A percentile compares a stretch with the other conserved stretches of the same genome.
Conservation (phyloP, 2,888 invertebrate species). For the Priocnemis perturbator region DNA sequence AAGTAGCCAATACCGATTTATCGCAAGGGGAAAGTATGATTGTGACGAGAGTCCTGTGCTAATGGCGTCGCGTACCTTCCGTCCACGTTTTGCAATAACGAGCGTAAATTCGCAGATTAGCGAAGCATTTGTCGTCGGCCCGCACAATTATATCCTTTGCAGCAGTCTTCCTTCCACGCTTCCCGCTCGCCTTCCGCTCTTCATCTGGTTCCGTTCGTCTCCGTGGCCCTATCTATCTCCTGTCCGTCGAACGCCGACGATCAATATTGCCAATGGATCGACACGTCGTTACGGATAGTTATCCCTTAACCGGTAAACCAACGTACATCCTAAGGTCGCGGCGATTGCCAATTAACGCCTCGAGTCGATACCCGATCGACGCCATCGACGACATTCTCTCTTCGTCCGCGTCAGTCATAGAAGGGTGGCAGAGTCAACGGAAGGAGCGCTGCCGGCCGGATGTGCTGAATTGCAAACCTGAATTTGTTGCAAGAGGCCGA, state of each 20-base stretch:
- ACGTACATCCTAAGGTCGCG: slow-evolving; percentile 33
- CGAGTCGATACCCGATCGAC: slow-evolving; percentile 26
- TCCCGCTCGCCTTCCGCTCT: background rate
- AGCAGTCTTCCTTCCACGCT: too few species aligned
- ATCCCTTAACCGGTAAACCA: slow-evolving; percentile 29
- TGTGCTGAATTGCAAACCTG: slow-evolving; percentile 24
- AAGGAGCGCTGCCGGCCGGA: slow-evolving; percentile 9
- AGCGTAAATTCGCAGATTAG: too few species aligned
- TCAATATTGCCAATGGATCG: slow-evolving; percentile 8
- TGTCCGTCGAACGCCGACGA: background rate
- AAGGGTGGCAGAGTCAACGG: too few species aligned
- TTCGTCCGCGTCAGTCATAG: too few species aligned
- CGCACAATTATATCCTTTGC: too few species aligned
- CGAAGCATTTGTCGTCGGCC: too few species aligned
- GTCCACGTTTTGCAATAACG: too few species aligned
- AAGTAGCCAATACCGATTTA: too few species aligned
- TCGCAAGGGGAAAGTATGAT: too few species aligned
- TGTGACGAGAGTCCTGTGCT: too few species aligned
- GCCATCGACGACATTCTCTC: background rate
- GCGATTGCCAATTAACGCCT: slow-evolving; percentile 40
- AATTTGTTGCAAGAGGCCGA: slow-evolving; percentile 26
- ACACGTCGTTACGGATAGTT: slow-evolving; percentile 26
- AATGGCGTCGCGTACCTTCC: too few species aligned
- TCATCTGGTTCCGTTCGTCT: background rate
- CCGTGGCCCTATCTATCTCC: background rate